Evolutionary conservation across 2,888 invertebrate species (phyloP).

Genomic region (Hanleya hanleyi): DNA sequence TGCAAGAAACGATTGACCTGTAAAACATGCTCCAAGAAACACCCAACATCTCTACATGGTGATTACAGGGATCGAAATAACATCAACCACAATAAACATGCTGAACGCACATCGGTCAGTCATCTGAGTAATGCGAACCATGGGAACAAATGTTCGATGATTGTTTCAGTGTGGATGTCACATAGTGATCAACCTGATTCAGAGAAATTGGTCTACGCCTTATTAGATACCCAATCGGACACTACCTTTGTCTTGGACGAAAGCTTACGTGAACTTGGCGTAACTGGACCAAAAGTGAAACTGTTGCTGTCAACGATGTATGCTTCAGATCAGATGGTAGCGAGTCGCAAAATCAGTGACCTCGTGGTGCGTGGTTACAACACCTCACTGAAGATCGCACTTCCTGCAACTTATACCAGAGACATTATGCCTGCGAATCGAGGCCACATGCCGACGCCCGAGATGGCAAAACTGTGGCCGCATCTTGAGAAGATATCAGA

Average conservation of each 20-base stretch:
- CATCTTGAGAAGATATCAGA: slow-evolving; percentile 21
- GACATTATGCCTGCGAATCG: slow-evolving; percentile 33
- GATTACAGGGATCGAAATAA: background rate
- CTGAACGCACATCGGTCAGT: too few relatives aligned
- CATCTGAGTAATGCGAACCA: background rate
- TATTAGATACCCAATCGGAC: slow-evolving; percentile 42
- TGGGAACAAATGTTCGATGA: slow-evolving; percentile 18
- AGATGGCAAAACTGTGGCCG: slow-evolving; percentile 18
- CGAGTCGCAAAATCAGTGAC: slow-evolving; percentile 15
- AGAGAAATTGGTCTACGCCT: slow-evolving; percentile 37
- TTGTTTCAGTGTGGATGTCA: slow-evolving; percentile 33
- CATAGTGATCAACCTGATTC: slow-evolving; percentile 19
- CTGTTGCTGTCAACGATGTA: slow-evolving; percentile 27
- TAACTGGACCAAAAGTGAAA: slow-evolving; percentile 10
- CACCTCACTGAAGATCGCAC: background rate
- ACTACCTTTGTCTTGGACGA: slow-evolving; percentile 34
- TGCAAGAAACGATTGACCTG: slow-evolving; percentile 22
- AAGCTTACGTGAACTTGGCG: slow-evolving; percentile 17
- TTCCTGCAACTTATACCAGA: slow-evolving; percentile 28
- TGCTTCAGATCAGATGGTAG: slow-evolving; percentile 7
- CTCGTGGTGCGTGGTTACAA: slow-evolving; percentile 25
- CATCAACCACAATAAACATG: background rate
- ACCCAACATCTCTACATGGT: slow-evolving; percentile 24
- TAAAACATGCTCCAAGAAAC: slow-evolving; percentile 15
- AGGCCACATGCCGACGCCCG: slow-evolving; percentile 27